Evolutionary conservation across 2,797 vertebrate genomes (phyloP).

Genomic region (Buceros bicornis): DNA sequence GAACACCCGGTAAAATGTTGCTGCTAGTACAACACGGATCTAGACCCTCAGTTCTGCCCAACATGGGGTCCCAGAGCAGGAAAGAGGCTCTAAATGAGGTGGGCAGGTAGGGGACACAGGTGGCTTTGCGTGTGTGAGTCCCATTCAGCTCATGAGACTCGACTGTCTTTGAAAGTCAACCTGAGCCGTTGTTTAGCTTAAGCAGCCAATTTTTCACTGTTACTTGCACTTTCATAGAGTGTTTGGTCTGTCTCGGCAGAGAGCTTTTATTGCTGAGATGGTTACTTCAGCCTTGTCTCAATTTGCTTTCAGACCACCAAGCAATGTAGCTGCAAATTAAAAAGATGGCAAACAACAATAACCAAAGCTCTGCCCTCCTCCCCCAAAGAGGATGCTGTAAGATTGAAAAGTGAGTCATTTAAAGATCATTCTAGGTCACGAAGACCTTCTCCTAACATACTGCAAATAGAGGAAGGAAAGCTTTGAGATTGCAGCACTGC

Average conservation of each 20-base stretch:
- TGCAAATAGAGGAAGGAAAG: not conserved
- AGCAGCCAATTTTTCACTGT: constrained; percentile 45
- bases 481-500: not conserved
- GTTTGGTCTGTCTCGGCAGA: constrained; percentile 38
- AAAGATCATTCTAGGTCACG: constrained; percentile 32
- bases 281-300: constrained; percentile 65
- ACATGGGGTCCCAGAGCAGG: not conserved
- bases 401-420: constrained; percentile 47
- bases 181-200: constrained; percentile 26
- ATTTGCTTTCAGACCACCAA: constrained; percentile 72
- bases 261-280: constrained; percentile 71
- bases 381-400: not conserved
- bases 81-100: not conserved
- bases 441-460: constrained; percentile 2
- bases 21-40: not conserved
- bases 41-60: not conserved
- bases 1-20: not conserved
- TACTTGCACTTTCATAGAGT: constrained; percentile 29
- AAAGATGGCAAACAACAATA: constrained; percentile 68
- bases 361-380: constrained; percentile 24
- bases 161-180: constrained; percentile 18
- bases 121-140: too few relatives aligned
- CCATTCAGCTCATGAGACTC: not conserved
- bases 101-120: not conserved
- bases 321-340: constrained; percentile 67